Evolutionary conservation across 1,140 invertebrate species (phyloP).

Genomic region (Drosophila sulfurigaster): DNA sequence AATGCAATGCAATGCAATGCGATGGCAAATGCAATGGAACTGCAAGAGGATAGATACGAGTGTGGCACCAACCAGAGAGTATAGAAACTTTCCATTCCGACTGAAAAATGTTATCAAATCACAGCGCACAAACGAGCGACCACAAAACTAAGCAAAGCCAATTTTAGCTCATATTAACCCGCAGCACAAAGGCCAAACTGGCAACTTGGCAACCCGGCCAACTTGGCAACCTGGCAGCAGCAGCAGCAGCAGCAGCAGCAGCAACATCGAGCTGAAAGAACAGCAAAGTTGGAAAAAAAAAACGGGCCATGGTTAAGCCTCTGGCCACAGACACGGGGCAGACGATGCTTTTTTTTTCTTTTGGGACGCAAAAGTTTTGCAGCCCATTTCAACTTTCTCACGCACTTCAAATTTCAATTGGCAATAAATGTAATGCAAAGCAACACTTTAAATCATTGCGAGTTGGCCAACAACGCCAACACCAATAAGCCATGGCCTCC

Average conservation of each 20-base stretch:
- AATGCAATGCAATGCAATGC: slow-evolving; percentile 13
- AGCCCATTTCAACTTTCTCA: slow-evolving; percentile 83
- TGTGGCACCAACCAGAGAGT: slow-evolving; percentile 1
- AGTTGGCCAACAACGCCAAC: slow-evolving; percentile 76
- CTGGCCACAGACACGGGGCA: slow-evolving; percentile 41
- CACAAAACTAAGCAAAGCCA: slow-evolving; percentile 83
- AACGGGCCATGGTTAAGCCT: slow-evolving; percentile 48
- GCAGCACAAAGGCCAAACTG: slow-evolving; percentile 78
- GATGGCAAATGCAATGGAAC: slow-evolving; percentile 14
- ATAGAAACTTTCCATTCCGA: slow-evolving; percentile 76
- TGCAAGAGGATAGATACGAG: slow-evolving; percentile 26
- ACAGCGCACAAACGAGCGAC: slow-evolving; percentile 79
- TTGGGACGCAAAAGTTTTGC: slow-evolving; percentile 16
- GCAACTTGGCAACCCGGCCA: slow-evolving; percentile 29
- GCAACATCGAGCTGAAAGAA: slow-evolving; percentile 2
- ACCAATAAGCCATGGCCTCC: slow-evolving; percentile 67
- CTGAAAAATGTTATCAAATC: slow-evolving; percentile 83
- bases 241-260: slow-evolving; percentile 24
- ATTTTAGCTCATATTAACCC: slow-evolving; percentile 84
- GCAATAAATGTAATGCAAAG: slow-evolving; percentile 85
- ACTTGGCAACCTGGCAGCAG: slow-evolving; percentile 16
- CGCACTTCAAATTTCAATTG: slow-evolving; percentile 85
- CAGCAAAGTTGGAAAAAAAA: slow-evolving; percentile 17
- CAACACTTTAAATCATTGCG: slow-evolving; percentile 85
- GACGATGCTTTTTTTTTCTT: slow-evolving; percentile 8